Percentiles rank a stretch among this genome's conserved stretches.
Evolutionary conservation across 2,797 vertebrate genomes (phyloP).

Genomic region (Rhinoraja longicauda): DNA sequence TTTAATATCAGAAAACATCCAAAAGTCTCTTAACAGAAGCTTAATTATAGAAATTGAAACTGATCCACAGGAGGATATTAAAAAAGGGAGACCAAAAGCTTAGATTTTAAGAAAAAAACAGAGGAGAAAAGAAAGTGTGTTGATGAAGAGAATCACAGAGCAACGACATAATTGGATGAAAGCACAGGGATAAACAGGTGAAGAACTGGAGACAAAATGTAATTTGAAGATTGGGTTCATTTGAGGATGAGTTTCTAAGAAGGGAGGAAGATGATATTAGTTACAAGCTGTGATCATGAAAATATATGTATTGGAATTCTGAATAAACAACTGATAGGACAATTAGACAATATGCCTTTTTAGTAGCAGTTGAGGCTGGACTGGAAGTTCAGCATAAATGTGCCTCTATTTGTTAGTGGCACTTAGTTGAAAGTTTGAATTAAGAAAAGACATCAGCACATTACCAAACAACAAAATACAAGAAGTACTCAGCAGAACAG

Average conservation of each 20-base stretch:
- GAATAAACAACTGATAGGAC: background rate
- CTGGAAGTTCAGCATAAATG: background rate
- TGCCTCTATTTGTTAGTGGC: too few relatives aligned
- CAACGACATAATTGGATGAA: background rate
- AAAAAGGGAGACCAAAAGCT: background rate
- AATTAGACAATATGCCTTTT: background rate
- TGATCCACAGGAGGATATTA: background rate
- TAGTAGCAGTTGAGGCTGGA: background rate
- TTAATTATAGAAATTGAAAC: background rate
- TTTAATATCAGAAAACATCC: background rate
- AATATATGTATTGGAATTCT: background rate
- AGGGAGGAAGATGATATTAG: background rate
- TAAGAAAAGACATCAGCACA: background rate
- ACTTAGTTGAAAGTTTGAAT: background rate
- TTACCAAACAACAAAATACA: too few relatives aligned
- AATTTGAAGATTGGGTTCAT: background rate
- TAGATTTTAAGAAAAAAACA: background rate
- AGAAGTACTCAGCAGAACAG: too few relatives aligned
- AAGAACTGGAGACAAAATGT: background rate
- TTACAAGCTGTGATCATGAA: background rate
- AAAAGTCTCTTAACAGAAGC: background rate
- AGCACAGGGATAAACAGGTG: background rate
- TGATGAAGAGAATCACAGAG: background rate
- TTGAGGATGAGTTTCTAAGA: background rate
- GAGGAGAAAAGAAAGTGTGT: background rate